A percentile compares a stretch with the other conserved stretches of the same genome.
phyloP scores from a whole-genome alignment of 2,113 vertebrate genomes.

The Corythaeola cristata region DNA sequence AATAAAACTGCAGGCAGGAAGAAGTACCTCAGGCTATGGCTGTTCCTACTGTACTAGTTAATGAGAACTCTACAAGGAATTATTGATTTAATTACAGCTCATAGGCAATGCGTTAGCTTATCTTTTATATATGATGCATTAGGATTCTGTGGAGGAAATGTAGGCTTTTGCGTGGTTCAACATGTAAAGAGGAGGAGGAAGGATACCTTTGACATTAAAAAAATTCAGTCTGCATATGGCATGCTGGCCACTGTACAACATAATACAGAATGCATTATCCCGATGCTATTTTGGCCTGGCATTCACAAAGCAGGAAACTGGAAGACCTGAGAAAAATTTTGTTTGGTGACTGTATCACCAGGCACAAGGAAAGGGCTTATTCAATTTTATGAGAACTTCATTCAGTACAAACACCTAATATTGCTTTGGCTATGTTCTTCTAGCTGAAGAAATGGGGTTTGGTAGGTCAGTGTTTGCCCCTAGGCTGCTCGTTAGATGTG shows the following conservation, averaged over 20 bases:
- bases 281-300: not conserved
- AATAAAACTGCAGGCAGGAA: slow-evolving; percentile 28
- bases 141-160: not conserved
- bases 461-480: not conserved
- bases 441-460: not conserved
- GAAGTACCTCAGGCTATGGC: not conserved
- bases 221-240: not conserved
- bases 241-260: not conserved
- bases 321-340: not conserved
- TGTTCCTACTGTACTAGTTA: slow-evolving; percentile 12
- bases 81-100: slow-evolving; percentile 18
- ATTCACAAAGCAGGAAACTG: not conserved
- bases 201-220: not conserved
- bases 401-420: not conserved
- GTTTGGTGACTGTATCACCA: not conserved
- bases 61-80: slow-evolving; percentile 2
- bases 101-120: not conserved
- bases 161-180: fast-evolving
- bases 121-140: not conserved
- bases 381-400: not conserved
- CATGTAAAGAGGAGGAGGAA: not conserved
- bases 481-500: not conserved
- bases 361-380: not conserved
- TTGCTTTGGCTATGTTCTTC: not conserved
- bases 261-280: not conserved